Evolutionary conservation across 2,888 invertebrate genomes (phyloP), one percentile per base, ranked within the genome.

Genomic region (Cybosia mesomella): DNA sequence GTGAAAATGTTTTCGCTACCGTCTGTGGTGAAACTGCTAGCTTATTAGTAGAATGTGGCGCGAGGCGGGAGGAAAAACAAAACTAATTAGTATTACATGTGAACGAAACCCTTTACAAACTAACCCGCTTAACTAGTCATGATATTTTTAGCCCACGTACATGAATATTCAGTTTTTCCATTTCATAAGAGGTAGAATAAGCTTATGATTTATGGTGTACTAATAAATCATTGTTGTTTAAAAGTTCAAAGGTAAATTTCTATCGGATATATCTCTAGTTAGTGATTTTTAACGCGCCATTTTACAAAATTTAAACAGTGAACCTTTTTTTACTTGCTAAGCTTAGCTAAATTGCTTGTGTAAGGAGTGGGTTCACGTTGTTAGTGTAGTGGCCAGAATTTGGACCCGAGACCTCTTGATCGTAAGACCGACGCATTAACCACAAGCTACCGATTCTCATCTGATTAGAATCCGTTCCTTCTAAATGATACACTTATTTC

Each of bases 41-140:
- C 73, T 73, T 71, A 71, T 76, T 74, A 78, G 74, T 67, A 65
- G 69, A 58, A 15, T 21, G 43, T 21, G 15, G 24, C 28, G 39
- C 36, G n/a, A 64, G 13, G 15, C 11, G 43, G 43, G 21, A n/a
- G 60, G 10, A 60, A 61, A 79, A 76, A 79, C 77, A 79, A 74
- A 76, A 73, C 70, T 73, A 76, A 74, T 77, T 77, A 74, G 69
- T 78, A 61, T 34, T 10, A 34, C 28, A 28, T 28, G 28, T 28
- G 2, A 28, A 28, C 28, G 28, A 28, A 28, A 28, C 28, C 2
- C 28, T 28, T 43, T 43, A 43, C 43, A 43, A 18, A 43, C 43
- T 5, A 5, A 43, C 43, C 43, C 5, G 18, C 5, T 43, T 3
- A 7, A 11, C 1, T 18, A 43, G 43, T 43, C 18, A 7, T 5